Evolutionary conservation across 2,888 invertebrate genomes (phyloP).

Genomic region (Pterostichus madidus): DNA sequence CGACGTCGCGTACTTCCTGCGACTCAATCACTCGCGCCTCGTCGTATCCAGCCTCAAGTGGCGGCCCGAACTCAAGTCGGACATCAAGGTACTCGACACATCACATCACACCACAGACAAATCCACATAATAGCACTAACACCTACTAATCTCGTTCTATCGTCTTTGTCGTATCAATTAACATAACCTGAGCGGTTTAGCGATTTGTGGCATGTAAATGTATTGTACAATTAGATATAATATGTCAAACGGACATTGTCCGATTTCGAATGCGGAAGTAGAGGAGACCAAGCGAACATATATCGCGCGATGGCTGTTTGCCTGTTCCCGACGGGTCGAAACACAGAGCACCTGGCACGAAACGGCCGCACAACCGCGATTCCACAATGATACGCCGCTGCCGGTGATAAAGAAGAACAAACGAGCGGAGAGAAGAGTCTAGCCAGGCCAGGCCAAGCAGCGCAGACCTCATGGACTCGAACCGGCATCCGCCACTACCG

Average conservation of each 20-base stretch:
- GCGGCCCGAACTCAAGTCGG: conserved; percentile 86
- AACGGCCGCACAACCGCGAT: not conserved
- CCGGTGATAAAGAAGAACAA: conserved; percentile 49
- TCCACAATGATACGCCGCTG: conserved; percentile 8
- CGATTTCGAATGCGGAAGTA: not conserved
- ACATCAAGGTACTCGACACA: conserved; percentile 75
- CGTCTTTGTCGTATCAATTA: conserved; percentile 18
- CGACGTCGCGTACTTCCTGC: conserved; percentile 88
- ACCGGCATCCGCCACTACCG: conserved; percentile 27
- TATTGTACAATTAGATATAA: conserved; percentile 34
- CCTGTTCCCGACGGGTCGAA: not conserved
- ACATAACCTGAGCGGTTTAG: conserved; percentile 4
- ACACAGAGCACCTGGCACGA: conserved; percentile 16
- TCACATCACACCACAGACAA: not conserved
- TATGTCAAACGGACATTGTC: not conserved
- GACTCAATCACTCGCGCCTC: conserved; percentile 90
- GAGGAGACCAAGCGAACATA: not conserved
- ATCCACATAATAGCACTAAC: conserved; percentile 47
- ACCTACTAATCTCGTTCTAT: conserved; percentile 11
- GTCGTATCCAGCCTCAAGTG: conserved; percentile 89
- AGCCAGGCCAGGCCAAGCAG: conserved; percentile 15
- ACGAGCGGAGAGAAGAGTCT: conserved; percentile 36
- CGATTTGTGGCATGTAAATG: conserved; percentile 31
- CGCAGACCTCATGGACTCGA: conserved; percentile 27
- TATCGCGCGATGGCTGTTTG: not conserved